Conservation (phyloP, 2,797 vertebrate genomes). For the Lutjanus campechanus region DNA sequence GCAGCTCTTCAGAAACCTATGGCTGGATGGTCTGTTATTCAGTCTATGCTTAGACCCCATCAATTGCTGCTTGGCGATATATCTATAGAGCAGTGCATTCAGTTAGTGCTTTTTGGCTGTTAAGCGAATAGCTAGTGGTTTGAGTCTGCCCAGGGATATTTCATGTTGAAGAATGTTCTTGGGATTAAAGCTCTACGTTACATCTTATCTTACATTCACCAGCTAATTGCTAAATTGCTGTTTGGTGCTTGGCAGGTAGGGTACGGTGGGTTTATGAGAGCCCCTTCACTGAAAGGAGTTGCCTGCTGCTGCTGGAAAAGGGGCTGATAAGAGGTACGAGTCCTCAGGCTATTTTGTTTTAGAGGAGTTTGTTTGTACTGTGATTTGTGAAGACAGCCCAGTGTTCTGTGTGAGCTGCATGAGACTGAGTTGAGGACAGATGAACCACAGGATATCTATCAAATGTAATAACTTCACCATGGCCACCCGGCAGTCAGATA, state of each 20-base stretch:
- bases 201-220: neutral
- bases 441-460: slow-evolving; percentile 14
- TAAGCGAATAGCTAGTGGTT: too few relatives aligned
- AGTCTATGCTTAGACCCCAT: too few relatives aligned
- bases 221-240: neutral
- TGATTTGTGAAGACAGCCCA: slow-evolving; percentile 7
- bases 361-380: slow-evolving; percentile 10
- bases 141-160: too few relatives aligned
- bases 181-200: too few relatives aligned
- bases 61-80: too few relatives aligned
- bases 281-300: neutral
- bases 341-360: slow-evolving; percentile 6
- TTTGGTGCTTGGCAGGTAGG: neutral
- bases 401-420: neutral
- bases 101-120: too few relatives aligned
- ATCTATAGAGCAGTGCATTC: too few relatives aligned
- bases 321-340: neutral
- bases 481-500: slow-evolving; percentile 12
- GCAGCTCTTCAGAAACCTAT: too few relatives aligned
- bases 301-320: neutral
- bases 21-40: too few relatives aligned
- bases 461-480: slow-evolving; percentile 9
- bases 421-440: slow-evolving; percentile 7
- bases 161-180: too few relatives aligned
- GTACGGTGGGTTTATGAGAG: neutral